These are phyloP conservation scores for Pleuronectes platessa DNA, from an alignment of 2,113 vertebrate genomes.

Conservation along the genomic window DNA sequence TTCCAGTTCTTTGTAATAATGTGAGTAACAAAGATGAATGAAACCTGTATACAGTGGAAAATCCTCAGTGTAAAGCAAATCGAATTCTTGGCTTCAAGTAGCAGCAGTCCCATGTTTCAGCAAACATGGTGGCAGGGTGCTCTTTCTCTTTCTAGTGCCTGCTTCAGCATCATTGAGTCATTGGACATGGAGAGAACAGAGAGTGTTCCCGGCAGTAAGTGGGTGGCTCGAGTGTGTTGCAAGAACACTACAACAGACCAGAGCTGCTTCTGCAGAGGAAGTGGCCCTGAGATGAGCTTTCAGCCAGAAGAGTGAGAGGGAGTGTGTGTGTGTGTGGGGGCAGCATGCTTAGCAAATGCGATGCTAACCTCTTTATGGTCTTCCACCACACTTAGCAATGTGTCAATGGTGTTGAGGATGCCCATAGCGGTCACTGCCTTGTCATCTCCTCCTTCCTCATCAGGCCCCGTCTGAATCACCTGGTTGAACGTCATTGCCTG, in stretches of 20 bases:
- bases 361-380: constrained; percentile 96
- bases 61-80: constrained; percentile 15
- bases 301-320: background rate
- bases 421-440: constrained; percentile 99
- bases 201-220: constrained; percentile 65
- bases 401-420: constrained; percentile 99
- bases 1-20: too few species aligned
- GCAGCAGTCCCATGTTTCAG: constrained; percentile 32
- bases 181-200: constrained; percentile 65
- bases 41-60: background rate
- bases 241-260: constrained; percentile 54
- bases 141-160: constrained; percentile 66
- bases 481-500: constrained; percentile 99
- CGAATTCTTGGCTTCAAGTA: constrained; percentile 41
- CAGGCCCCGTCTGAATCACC: constrained; percentile 97
- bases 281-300: constrained; percentile 50
- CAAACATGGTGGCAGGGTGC: constrained; percentile 54
- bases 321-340: constrained; percentile 26
- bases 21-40: too few species aligned
- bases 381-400: constrained; percentile 97
- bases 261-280: constrained; percentile 61
- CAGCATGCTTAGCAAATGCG: constrained; percentile 20
- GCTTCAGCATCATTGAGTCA: constrained; percentile 68
- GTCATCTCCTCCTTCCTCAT: constrained; percentile 98
- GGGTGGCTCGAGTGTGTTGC: constrained; percentile 75